Evolutionary conservation across 2,888 invertebrate species (phyloP), one percentile per base, ranked within the genome.

Genomic region (Cyrtodaria siliqua): DNA sequence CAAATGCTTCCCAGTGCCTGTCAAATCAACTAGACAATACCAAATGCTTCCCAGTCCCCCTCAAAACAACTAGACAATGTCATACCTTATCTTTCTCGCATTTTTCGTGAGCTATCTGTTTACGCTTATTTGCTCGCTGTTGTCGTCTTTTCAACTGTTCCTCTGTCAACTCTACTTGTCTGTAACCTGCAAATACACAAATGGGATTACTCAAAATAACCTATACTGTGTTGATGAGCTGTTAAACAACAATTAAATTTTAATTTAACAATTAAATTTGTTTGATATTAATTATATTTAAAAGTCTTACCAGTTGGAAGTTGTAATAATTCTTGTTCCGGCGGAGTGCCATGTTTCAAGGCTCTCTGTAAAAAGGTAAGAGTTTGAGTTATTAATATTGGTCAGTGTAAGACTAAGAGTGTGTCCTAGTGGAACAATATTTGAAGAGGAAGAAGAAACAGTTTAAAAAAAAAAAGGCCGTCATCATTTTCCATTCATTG

Each of bases 131-230:
- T 0, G 97, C 97, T 91, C 98, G 97, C 9, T 97, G 94, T 40
- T 97, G 97, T 62, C 97, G 97, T 93, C 97, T 97, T 92, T 97
- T 96, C 79, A 97, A 96, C 71, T 97, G 97, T 94, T 98, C 98
- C 14, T 97, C 97, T 2, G 98, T 98, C 95, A 98, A 96, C 0
- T 97, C 97, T 92, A 97, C 85, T 38, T 86, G 84, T 72, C 96
- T 95, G 86, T 96, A 95, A 2, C 94, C 94, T 94, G 71, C 1
- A 49, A 71, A 73, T 42, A 61, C 16, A 9, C 55, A 27, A n/a
- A 16, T 16, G 16, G 16, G 8, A 38, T 12, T 16, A 38, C 40
- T 38, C 40, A 16, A 16, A 38, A n/a, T n/a, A n/a, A n/a, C n/a
- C n/a, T n/a, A n/a, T n/a, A n/a, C n/a, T n/a, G n/a, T n/a, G n/a